Evolutionary conservation across 2,888 invertebrate genomes (phyloP).

Genomic region (Phlogophora meticulosa): DNA sequence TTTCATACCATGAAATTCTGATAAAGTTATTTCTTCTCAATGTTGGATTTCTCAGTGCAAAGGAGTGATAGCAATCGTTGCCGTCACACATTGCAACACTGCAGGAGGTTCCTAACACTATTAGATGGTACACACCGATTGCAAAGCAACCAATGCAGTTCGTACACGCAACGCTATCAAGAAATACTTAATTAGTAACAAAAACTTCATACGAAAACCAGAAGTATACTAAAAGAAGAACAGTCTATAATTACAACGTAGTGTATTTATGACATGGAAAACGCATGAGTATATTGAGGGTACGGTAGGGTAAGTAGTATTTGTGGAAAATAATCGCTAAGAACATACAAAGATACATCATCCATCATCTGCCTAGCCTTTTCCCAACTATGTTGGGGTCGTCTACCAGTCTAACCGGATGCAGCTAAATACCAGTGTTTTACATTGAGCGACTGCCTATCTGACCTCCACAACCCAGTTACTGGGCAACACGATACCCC

Average conservation of each 20-base stretch:
- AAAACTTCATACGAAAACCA: background rate
- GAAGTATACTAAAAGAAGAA: background rate
- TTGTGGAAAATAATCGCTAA: background rate
- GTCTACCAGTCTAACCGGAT: too few species aligned
- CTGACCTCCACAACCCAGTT: too few species aligned
- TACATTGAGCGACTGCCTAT: too few species aligned
- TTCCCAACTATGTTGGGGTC: too few species aligned
- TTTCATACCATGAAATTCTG: too few species aligned
- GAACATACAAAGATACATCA: background rate
- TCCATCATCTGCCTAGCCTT: too few species aligned
- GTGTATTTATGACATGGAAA: slow-evolving; percentile 22
- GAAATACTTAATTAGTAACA: background rate
- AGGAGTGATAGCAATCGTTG: background rate
- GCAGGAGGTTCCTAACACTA: background rate
- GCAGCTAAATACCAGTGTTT: too few species aligned
- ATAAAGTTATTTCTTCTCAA: too few species aligned
- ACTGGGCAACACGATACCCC: too few species aligned
- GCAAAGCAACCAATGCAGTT: slow-evolving; percentile 3
- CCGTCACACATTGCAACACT: slow-evolving; percentile 1
- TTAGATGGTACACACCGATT: slow-evolving; percentile 17
- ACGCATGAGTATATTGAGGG: slow-evolving; percentile 7
- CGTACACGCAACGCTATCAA: slow-evolving; percentile 19
- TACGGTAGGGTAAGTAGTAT: background rate
- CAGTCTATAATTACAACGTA: background rate
- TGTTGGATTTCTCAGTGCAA: background rate